Conservation (phyloP, 2,113 vertebrate genomes). For the Tenrec ecaudatus region DNA sequence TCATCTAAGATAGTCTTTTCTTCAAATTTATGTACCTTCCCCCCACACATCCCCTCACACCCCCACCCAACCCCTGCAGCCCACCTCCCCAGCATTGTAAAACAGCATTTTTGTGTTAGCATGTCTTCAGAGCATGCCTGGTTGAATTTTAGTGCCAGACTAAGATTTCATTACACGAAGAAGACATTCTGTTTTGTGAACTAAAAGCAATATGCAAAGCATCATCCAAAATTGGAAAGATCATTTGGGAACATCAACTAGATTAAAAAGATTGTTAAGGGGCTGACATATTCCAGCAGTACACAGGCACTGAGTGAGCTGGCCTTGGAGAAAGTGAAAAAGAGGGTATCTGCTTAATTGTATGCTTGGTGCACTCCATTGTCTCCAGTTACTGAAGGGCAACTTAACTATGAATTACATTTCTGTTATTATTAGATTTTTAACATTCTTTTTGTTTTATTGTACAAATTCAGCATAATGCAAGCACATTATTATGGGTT, state of each 20-base stretch:
- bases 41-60: too few relatives aligned
- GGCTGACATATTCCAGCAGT: not conserved
- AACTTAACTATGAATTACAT: conserved; percentile 63
- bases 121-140: conserved; percentile 41
- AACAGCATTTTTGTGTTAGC: conserved; percentile 39
- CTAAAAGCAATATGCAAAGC: conserved; percentile 62
- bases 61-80: too few relatives aligned
- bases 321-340: not conserved
- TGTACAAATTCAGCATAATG: conserved; percentile 70
- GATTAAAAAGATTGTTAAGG: conserved; percentile 67
- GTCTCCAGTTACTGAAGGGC: conserved; percentile 2
- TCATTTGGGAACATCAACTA: conserved; percentile 65
- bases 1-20: conserved; percentile 18
- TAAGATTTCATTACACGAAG: conserved; percentile 68
- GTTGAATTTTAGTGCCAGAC: conserved; percentile 58
- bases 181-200: conserved; percentile 64
- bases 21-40: not conserved
- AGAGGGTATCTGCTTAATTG: conserved; percentile 51
- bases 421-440: conserved; percentile 65
- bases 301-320: not conserved
- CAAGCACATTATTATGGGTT: conserved; percentile 67
- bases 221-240: conserved; percentile 58
- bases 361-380: conserved; percentile 30
- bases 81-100: not conserved
- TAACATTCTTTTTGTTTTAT: conserved; percentile 71